phyloP scores from a whole-genome alignment of 64 coral and sea anemone genomes.

The Orbicella faveolata region DNA sequence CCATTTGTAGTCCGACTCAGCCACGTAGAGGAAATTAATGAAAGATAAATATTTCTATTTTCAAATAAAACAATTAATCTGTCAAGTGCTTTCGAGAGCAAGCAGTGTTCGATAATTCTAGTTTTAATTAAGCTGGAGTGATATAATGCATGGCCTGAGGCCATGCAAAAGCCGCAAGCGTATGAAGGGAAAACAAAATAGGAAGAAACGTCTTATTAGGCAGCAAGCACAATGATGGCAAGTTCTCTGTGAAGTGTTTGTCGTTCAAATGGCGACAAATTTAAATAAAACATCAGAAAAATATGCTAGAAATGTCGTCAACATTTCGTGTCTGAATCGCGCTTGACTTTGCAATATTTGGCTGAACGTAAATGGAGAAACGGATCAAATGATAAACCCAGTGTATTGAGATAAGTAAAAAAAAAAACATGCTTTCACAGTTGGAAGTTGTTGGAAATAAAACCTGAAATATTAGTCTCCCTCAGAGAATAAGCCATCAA shows the following conservation, averaged over 20 bases:
- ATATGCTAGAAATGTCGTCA: too few species aligned
- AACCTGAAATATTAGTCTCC: neutral
- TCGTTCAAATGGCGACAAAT: too few species aligned
- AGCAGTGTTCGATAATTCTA: neutral
- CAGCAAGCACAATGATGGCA: too few species aligned
- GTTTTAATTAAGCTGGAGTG: neutral
- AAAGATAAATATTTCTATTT: conserved; percentile 18
- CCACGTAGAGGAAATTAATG: neutral
- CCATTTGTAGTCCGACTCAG: neutral
- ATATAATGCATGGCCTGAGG: neutral
- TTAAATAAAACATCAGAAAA: too few species aligned
- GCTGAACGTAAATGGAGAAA: neutral
- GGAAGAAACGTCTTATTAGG: too few species aligned
- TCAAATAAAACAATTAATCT: conserved; percentile 8
- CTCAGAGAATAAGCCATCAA: neutral
- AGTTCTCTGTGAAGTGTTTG: too few species aligned
- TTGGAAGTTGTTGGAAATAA: neutral
- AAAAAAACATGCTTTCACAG: neutral
- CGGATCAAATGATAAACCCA: neutral
- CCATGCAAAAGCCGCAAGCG: neutral
- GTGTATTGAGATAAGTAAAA: neutral
- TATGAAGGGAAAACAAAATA: neutral
- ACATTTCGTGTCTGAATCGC: too few species aligned
- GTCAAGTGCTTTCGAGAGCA: neutral
- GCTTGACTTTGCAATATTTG: too few species aligned